phyloP scores from a whole-genome alignment of 2,888 invertebrate genomes.

The Nephrotoma flavescens region DNA sequence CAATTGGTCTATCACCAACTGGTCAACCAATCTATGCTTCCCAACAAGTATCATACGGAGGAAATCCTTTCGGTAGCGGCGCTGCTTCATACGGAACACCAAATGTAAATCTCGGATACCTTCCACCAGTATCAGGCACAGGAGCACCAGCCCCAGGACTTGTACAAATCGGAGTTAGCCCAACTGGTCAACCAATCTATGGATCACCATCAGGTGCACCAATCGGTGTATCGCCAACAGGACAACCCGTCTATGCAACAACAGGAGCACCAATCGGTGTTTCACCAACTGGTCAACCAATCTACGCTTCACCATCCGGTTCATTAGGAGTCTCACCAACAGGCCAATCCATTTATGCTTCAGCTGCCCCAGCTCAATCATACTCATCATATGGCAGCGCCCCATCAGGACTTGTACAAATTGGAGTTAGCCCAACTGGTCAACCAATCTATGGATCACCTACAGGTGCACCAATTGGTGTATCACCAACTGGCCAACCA shows the following conservation, averaged over 20 bases:
- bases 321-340: neutral
- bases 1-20: conserved; percentile 1
- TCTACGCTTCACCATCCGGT: neutral
- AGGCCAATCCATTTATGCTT: neutral
- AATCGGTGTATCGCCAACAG: neutral
- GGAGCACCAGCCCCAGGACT: neutral
- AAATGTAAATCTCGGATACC: neutral
- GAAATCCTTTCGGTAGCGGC: neutral
- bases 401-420: neutral
- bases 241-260: neutral
- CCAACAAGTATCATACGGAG: neutral
- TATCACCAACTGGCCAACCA: neutral
- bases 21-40: conserved; percentile 2
- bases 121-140: neutral
- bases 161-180: neutral
- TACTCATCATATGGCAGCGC: neutral
- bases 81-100: neutral
- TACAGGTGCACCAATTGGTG: neutral
- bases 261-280: neutral
- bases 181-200: conserved; percentile 1
- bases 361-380: neutral
- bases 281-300: neutral
- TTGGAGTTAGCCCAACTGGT: neutral
- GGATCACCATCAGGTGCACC: neutral
- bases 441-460: neutral